Conservation (phyloP, 2,797 vertebrate genomes). For the Periophthalmus magnuspinnatus region DNA sequence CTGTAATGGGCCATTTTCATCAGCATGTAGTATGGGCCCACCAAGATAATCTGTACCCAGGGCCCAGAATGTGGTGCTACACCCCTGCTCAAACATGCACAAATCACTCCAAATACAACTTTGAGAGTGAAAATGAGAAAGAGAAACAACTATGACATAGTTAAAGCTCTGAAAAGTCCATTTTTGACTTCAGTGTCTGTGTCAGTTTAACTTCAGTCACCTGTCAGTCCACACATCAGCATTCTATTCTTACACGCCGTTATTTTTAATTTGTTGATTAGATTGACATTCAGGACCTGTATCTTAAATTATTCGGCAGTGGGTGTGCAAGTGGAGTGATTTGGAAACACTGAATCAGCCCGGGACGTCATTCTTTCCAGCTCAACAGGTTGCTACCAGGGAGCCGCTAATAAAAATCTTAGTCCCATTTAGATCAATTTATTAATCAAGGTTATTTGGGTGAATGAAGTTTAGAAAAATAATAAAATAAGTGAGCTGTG, state of each 20-base stretch:
- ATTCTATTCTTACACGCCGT: background rate
- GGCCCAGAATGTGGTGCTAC: too few species aligned
- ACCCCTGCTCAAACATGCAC: too few species aligned
- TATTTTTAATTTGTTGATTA: conserved; percentile 1
- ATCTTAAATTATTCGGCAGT: background rate
- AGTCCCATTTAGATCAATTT: background rate
- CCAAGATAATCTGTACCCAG: too few species aligned
- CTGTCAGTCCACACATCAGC: background rate
- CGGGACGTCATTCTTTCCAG: conserved; percentile 15
- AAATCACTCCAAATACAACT: too few species aligned
- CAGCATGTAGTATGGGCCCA: too few species aligned
- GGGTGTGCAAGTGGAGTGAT: conserved; percentile 8
- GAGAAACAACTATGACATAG: too few species aligned
- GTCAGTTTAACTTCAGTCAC: too few species aligned
- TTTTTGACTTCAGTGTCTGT: too few species aligned
- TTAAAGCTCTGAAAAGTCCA: too few species aligned
- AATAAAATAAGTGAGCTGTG: background rate
- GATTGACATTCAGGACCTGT: background rate
- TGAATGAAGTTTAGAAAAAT: background rate
- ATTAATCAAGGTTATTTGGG: conserved; percentile 5
- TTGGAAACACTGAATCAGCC: conserved; percentile 12
- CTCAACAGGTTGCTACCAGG: conserved; percentile 2
- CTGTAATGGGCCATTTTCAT: too few species aligned
- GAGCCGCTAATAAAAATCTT: background rate
- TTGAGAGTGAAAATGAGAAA: too few species aligned